A percentile compares a stretch with the other conserved stretches of the same genome.
These are phyloP conservation scores for Anticlea derivata DNA, from an alignment of 2,888 invertebrate species.

Conservation along the genomic window DNA sequence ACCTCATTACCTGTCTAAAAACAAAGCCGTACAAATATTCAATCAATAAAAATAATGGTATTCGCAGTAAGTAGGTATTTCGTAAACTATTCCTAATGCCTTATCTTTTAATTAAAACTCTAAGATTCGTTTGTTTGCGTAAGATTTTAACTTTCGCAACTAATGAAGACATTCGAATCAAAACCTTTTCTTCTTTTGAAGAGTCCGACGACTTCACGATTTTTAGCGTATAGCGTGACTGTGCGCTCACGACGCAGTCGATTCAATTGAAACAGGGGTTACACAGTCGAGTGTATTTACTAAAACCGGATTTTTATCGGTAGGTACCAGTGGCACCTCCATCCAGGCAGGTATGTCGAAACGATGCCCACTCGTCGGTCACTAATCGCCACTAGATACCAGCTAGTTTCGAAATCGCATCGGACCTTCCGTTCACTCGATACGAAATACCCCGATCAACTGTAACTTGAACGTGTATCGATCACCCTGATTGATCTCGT, in stretches of 20 bases:
- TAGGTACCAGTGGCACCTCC: conserved; percentile 54
- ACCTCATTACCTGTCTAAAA: conserved; percentile 12
- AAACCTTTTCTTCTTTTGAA: conserved; percentile 21
- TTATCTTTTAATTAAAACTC: conserved; percentile 16
- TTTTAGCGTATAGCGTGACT: conserved; percentile 36
- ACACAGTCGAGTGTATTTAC: conserved; percentile 46
- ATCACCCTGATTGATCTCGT: conserved; percentile 42
- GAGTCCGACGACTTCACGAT: conserved; percentile 24
- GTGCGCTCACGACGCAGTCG: conserved; percentile 38
- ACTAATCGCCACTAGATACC: conserved; percentile 78
- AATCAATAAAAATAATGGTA: conserved; percentile 4
- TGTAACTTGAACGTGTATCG: conserved; percentile 59
- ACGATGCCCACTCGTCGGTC: conserved; percentile 73
- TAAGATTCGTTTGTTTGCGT: conserved; percentile 16
- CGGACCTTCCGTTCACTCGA: conserved; percentile 75
- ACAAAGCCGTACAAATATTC: conserved; percentile 1
- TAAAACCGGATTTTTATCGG: conserved; percentile 58
- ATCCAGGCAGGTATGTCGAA: conserved; percentile 69
- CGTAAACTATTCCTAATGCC: neutral
- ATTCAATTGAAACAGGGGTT: conserved; percentile 47
- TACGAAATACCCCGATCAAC: conserved; percentile 65
- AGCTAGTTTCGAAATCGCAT: conserved; percentile 67
- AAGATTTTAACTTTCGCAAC: conserved; percentile 18
- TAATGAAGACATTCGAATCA: conserved; percentile 21
- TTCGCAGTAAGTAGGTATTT: conserved; percentile 1